Evolutionary conservation across 53 echinoderm and acorn worm species (phyloP).

Genomic region (Mesocentrotus franciscanus): DNA sequence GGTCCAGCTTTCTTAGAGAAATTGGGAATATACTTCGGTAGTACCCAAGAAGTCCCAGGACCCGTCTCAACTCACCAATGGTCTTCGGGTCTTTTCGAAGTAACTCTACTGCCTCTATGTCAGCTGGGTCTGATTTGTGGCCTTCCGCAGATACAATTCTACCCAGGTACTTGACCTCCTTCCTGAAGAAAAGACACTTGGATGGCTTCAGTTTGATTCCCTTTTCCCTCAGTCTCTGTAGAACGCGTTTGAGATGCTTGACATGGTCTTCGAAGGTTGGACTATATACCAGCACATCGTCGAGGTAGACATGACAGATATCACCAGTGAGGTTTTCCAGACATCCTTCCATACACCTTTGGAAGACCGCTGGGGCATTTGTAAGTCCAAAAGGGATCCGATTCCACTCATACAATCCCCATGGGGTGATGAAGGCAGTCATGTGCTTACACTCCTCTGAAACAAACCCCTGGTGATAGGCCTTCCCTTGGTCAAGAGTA

Average conservation of each 20-base stretch:
- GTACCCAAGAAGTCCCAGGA: slow-evolving; percentile 69
- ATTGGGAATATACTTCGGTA: slow-evolving; percentile 55
- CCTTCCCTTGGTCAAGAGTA: background rate
- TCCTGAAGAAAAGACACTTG: slow-evolving; percentile 51
- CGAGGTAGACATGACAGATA: no score
- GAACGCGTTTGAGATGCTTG: slow-evolving; percentile 19
- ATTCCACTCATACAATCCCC: slow-evolving; percentile 81
- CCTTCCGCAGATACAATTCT: slow-evolving; percentile 62
- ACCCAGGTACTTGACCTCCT: no score
- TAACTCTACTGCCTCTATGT: background rate
- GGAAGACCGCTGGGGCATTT: slow-evolving; percentile 76
- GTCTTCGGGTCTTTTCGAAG: slow-evolving; percentile 56
- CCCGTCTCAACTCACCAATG: slow-evolving; percentile 63
- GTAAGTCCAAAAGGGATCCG: slow-evolving; percentile 78
- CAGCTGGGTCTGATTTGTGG: slow-evolving; percentile 40
- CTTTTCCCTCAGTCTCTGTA: background rate
- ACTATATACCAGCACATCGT: no score
- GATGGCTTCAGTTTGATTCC: slow-evolving; percentile 54
- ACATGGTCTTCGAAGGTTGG: slow-evolving; percentile 58
- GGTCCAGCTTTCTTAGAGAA: no score
- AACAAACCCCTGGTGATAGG: background rate
- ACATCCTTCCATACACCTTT: slow-evolving; percentile 59
- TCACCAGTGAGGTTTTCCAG: slow-evolving; percentile 35
- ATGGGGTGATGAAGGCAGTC: slow-evolving; percentile 75
- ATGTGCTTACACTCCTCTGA: background rate